A percentile compares a stretch with the other conserved stretches of the same genome.
These are phyloP conservation scores for Poeciliopsis infans DNA, from an alignment of 2,797 vertebrate genomes.

Conservation along the genomic window DNA sequence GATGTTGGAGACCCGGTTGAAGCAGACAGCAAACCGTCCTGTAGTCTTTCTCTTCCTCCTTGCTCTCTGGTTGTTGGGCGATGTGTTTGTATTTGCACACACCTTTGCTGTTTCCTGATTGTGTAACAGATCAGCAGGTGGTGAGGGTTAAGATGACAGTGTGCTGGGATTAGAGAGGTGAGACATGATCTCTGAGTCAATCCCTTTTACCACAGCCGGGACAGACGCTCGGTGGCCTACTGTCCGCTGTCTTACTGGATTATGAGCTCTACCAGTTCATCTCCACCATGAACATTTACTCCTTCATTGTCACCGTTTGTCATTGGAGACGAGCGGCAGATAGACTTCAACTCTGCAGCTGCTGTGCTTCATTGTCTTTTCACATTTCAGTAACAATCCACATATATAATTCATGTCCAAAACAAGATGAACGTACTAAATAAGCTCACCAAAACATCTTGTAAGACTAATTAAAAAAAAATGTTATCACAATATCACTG, in stretches of 20 bases:
- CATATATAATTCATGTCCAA: slow-evolving; percentile 2
- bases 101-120: slow-evolving; percentile 1
- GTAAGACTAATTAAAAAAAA: background rate
- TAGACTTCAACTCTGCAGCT: slow-evolving; percentile 9
- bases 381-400: background rate
- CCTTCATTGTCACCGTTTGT: background rate
- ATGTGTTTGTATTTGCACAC: background rate
- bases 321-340: background rate
- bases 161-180: slow-evolving; percentile 34
- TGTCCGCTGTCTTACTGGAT: slow-evolving; percentile 5
- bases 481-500: background rate
- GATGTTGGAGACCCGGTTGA: background rate
- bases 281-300: background rate
- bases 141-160: slow-evolving; percentile 39
- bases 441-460: background rate
- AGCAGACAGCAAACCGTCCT: background rate
- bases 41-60: background rate
- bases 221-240: slow-evolving; percentile 15
- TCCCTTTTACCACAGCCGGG: slow-evolving; percentile 38
- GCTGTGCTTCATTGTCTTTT: background rate
- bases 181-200: slow-evolving; percentile 21
- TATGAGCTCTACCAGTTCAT: slow-evolving; percentile 12
- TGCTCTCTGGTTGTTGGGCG: background rate
- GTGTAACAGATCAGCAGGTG: slow-evolving; percentile 30
- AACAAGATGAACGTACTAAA: background rate